Percentiles rank a stretch among this genome's conserved stretches.
phyloP scores from a whole-genome alignment of 2,888 invertebrate genomes.

The Uloborus plumipes region DNA sequence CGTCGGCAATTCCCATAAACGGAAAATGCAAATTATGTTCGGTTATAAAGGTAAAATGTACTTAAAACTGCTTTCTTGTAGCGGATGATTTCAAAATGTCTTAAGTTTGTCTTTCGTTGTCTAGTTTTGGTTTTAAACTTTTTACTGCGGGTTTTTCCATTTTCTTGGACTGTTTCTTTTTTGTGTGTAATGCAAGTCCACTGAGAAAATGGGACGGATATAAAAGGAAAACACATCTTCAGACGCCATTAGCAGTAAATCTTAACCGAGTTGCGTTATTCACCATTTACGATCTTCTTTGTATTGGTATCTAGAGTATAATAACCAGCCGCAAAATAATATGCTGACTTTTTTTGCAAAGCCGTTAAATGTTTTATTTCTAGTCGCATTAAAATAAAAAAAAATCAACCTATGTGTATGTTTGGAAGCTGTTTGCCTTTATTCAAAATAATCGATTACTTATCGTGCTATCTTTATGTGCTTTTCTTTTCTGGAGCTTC shows the following conservation, averaged over 20 bases:
- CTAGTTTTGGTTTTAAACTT: constrained; percentile 14
- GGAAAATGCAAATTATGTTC: constrained; percentile 10
- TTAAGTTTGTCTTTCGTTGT: neutral
- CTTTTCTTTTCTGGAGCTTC: no score
- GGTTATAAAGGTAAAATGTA: constrained; percentile 12
- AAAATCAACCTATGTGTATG: no score
- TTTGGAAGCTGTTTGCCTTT: no score
- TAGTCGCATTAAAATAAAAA: neutral
- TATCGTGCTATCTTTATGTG: no score
- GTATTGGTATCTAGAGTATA: constrained; percentile 20
- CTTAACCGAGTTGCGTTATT: constrained; percentile 7
- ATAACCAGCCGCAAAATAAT: constrained; percentile 21
- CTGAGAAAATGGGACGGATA: constrained; percentile 2
- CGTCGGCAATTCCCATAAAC: neutral
- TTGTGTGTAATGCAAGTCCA: constrained; percentile 5
- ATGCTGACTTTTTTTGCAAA: constrained; percentile 12
- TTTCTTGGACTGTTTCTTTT: neutral
- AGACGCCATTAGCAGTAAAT: constrained; percentile 26
- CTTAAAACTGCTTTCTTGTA: constrained; percentile 14
- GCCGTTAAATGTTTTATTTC: constrained; percentile 16
- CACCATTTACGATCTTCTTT: constrained; percentile 8
- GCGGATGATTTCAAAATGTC: constrained; percentile 9
- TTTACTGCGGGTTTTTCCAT: constrained; percentile 9
- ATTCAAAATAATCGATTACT: no score
- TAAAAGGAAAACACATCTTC: constrained; percentile 14